These are phyloP conservation scores for Cryptus viduatorius DNA, from an alignment of 2,888 invertebrate species.

Conservation along the genomic window DNA sequence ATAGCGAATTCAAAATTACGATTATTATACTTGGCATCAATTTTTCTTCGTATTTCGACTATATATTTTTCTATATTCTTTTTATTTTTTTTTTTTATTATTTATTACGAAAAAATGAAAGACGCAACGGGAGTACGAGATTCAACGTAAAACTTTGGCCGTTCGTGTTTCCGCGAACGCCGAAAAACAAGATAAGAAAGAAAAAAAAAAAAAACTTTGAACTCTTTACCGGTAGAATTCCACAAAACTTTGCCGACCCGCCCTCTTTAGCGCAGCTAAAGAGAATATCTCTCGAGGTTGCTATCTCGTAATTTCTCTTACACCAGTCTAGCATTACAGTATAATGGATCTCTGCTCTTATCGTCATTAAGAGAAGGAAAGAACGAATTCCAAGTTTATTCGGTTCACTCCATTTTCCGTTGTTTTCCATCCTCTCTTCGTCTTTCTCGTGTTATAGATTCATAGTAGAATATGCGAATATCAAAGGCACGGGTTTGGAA, in stretches of 20 bases:
- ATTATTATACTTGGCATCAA: too few species aligned
- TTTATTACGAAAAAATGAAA: slow-evolving; percentile 3
- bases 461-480: background rate
- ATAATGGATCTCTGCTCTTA: slow-evolving; percentile 5
- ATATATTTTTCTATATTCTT: background rate
- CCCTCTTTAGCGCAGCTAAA: background rate
- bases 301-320: slow-evolving; percentile 16
- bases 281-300: slow-evolving; percentile 12
- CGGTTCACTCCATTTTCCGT: background rate
- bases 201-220: slow-evolving; percentile 22
- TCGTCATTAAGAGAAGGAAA: slow-evolving; percentile 8
- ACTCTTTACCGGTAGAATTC: slow-evolving; percentile 38
- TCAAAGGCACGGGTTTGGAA: slow-evolving; percentile 3
- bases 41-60: too few species aligned
- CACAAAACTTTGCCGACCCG: slow-evolving; percentile 36
- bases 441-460: background rate
- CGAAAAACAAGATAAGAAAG: slow-evolving; percentile 4
- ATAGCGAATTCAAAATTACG: too few species aligned
- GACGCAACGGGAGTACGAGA: background rate
- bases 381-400: background rate
- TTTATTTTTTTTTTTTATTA: background rate
- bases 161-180: slow-evolving; percentile 45
- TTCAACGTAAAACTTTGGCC: slow-evolving; percentile 30
- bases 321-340: slow-evolving; percentile 4
- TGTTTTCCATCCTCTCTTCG: background rate